These are phyloP conservation scores for Rutilus rutilus DNA, from an alignment of 2,113 vertebrate genomes.

Conservation along the genomic window DNA sequence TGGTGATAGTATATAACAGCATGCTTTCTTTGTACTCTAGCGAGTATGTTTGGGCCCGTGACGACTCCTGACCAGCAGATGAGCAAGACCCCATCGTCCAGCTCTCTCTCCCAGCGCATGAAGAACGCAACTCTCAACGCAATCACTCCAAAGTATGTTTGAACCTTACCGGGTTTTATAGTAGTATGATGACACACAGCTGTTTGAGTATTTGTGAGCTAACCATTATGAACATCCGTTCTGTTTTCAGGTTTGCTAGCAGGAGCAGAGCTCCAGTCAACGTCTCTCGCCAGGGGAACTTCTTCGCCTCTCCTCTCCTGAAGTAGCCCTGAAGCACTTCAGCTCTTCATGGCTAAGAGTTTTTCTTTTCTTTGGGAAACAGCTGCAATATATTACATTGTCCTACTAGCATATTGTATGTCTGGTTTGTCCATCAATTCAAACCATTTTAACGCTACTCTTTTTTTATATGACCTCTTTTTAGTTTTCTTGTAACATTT, in stretches of 20 bases:
- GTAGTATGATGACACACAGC: neutral
- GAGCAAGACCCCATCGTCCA: constrained; percentile 90
- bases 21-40: constrained; percentile 69
- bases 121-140: constrained; percentile 79
- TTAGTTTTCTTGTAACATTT: neutral
- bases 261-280: constrained; percentile 86
- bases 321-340: constrained; percentile 71
- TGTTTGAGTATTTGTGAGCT: neutral
- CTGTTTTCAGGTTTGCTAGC: constrained; percentile 85
- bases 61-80: constrained; percentile 94
- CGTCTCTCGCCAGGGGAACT: constrained; percentile 83
- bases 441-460: constrained; percentile 24
- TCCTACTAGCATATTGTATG: constrained; percentile 8
- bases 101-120: constrained; percentile 90
- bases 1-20: neutral
- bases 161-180: neutral
- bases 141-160: constrained; percentile 88
- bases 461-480: constrained; percentile 40
- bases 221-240: neutral
- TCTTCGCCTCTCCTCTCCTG: constrained; percentile 91
- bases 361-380: constrained; percentile 24
- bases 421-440: constrained; percentile 16
- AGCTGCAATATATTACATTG: constrained; percentile 24
- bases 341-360: neutral
- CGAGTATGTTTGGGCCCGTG: constrained; percentile 90